These are phyloP conservation scores for Saimiri boliviensis DNA, from an alignment of 2,113 vertebrate genomes.

Conservation along the genomic window DNA sequence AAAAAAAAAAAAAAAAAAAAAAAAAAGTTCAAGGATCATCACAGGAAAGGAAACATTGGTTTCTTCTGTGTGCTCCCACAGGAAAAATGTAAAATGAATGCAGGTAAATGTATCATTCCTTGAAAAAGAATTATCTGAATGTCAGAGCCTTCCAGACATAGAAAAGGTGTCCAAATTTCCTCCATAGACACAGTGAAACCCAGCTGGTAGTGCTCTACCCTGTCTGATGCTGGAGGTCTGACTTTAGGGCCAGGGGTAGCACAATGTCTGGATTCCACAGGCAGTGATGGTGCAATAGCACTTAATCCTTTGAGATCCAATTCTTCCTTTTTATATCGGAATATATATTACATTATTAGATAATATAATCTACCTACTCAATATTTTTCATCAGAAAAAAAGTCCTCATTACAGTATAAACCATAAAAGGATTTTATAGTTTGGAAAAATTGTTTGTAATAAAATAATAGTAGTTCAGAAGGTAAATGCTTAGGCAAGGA, in stretches of 20 bases:
- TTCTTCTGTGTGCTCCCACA: not conserved
- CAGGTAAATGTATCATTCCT: not conserved
- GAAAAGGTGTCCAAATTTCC: not conserved
- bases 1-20: too few species aligned
- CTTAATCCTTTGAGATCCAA: not conserved
- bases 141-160: not conserved
- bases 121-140: not conserved
- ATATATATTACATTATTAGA: not conserved
- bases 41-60: not conserved
- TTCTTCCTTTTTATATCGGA: not conserved
- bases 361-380: not conserved
- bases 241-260: not conserved
- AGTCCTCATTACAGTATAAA: not conserved
- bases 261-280: not conserved
- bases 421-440: not conserved
- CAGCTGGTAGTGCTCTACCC: too few species aligned
- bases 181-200: accelerated
- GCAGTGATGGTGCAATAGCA: not conserved
- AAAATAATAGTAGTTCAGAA: not conserved
- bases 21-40: not conserved
- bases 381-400: not conserved
- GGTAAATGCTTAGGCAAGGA: not conserved
- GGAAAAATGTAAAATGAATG: not conserved
- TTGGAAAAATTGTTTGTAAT: not conserved
- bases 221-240: not conserved